phyloP scores from a whole-genome alignment of 2,888 invertebrate species.

The Drosophila anceps region DNA sequence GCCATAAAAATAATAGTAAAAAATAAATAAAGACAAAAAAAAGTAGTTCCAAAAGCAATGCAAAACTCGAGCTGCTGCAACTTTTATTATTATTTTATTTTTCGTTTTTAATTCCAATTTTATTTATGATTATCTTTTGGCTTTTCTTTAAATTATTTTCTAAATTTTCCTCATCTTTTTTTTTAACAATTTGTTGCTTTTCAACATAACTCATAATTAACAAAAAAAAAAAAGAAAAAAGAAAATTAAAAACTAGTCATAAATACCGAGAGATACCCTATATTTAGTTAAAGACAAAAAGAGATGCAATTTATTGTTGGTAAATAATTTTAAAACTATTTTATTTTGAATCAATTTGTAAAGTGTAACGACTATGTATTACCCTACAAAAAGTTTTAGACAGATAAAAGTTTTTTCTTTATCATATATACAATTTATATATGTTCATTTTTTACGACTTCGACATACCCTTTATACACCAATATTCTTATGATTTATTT shows the following conservation, averaged over 20 bases:
- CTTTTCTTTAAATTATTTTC: slow-evolving; percentile 9
- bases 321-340: not conserved
- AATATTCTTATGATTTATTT: too few species aligned
- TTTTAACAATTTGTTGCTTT: slow-evolving; percentile 60
- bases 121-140: slow-evolving; percentile 14
- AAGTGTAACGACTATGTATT: not conserved
- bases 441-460: too few species aligned
- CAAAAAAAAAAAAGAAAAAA: slow-evolving; percentile 25
- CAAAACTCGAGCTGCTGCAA: slow-evolving; percentile 66
- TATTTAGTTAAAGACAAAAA: not conserved
- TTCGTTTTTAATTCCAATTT: slow-evolving; percentile 10
- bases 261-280: slow-evolving; percentile 4
- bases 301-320: too few species aligned
- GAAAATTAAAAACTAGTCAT: slow-evolving; percentile 23
- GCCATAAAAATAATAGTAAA: slow-evolving; percentile 14
- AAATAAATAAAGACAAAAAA: not conserved
- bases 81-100: slow-evolving; percentile 11
- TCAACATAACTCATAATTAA: slow-evolving; percentile 45
- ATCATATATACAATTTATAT: too few species aligned
- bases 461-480: too few species aligned
- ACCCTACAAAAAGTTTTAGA: too few species aligned
- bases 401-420: too few species aligned
- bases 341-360: not conserved
- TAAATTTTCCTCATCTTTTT: slow-evolving; percentile 21
- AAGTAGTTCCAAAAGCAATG: slow-evolving; percentile 56